Evolutionary conservation across 2,888 invertebrate species (phyloP), one percentile per base, ranked within the genome.

Genomic region (Nemapogon koenigi): DNA sequence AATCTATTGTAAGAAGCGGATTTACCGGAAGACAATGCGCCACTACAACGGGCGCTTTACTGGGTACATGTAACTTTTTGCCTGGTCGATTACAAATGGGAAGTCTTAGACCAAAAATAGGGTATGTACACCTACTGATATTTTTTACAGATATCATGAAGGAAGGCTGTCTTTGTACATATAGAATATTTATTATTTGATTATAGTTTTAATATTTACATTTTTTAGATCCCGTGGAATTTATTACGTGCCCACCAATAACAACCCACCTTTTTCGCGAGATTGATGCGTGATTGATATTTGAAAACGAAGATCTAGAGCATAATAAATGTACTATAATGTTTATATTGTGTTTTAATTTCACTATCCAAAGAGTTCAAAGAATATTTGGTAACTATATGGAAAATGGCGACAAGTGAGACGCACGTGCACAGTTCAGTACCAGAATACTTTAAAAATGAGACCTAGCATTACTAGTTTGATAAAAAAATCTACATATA

Each of bases 21-120:
- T 70, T 67, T 25, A 62, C 60, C 35, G 69, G 67, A 27, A 55
- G 53, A 22, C 55, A 55, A 39, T 70, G 71, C 35, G 2, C 58
- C 4, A 65, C 58, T 43, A 62, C 63, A 35, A 48, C 57, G 4
- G 62, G 62, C 10, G 66, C 69, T 40, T 42, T 65, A 32, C 37
- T 60, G 19, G 45, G 48, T 19, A 39, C 48, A 4, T 68, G 69
- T 39, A 51, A 57, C 26, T 4, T 46, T 3, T 42, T 64, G 29
- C 56, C 62, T 4, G 55, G 57, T 1, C 52, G 50, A n/a, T 41
- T 66, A 14, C 52, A 54, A 39, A 62, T 71, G 65, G 70, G 68
- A 14, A 70, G 70, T 27, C 44, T 64, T 0, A 47, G 36, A 11
- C 66, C 69, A 16, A 71, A 71, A 43, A 48, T 45, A 45, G 66